Percentiles rank a stretch among this genome's conserved stretches.
These are phyloP conservation scores for Climacteris rufus DNA, from an alignment of 2,113 vertebrate genomes.

Conservation along the genomic window DNA sequence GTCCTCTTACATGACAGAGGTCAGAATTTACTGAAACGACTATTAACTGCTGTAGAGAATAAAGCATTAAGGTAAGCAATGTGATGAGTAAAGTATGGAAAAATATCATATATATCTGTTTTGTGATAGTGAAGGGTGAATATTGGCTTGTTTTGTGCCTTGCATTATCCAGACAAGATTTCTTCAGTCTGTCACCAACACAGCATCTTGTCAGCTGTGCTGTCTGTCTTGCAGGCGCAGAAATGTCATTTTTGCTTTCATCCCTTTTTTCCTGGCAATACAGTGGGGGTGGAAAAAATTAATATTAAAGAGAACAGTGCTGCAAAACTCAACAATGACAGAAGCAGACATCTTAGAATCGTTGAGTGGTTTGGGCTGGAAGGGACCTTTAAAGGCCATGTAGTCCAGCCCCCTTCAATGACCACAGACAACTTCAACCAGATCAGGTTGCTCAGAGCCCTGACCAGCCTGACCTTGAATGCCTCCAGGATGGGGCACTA, in stretches of 20 bases:
- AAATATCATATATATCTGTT: background rate
- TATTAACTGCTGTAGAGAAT: background rate
- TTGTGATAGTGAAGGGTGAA: background rate
- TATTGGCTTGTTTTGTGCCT: background rate
- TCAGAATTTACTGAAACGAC: background rate
- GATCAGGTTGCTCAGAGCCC: background rate
- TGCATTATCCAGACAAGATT: background rate
- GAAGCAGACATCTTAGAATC: background rate
- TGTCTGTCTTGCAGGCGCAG: background rate
- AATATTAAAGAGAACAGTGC: background rate
- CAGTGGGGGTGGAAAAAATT: background rate
- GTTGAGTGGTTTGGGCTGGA: background rate
- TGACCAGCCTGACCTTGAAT: background rate
- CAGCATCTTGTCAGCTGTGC: background rate
- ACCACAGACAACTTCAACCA: background rate
- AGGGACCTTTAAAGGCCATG: background rate
- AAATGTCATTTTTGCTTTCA: background rate
- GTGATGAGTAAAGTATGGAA: background rate
- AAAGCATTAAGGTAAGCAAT: background rate
- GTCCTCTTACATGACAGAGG: background rate
- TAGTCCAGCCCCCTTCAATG: background rate
- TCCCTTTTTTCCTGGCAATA: background rate
- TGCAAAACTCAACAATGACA: background rate
- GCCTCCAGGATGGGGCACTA: background rate
- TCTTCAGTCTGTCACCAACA: conserved; percentile 11